A percentile compares a stretch with the other conserved stretches of the same genome.
These are phyloP conservation scores for Hydroisotoma schaefferi DNA, from an alignment of 2,888 invertebrate species.

Conservation along the genomic window DNA sequence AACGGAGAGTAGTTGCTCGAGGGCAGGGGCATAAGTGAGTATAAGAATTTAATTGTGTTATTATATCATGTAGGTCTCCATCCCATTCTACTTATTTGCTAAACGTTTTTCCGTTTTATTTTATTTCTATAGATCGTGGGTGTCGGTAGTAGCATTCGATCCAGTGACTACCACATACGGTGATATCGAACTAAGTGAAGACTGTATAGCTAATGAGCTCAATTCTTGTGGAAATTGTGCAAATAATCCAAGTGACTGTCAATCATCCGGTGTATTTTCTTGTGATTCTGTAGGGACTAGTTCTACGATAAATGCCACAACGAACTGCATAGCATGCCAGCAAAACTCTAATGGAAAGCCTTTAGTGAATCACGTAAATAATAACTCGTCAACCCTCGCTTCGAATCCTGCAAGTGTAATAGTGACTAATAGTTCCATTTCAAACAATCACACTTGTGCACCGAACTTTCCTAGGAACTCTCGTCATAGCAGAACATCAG, in stretches of 20 bases:
- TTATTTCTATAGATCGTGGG: conserved; percentile 72
- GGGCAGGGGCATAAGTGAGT: conserved; percentile 66
- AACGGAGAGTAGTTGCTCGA: conserved; percentile 90
- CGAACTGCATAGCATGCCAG: conserved; percentile 32
- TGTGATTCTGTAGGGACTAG: conserved; percentile 44
- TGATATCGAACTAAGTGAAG: conserved; percentile 56
- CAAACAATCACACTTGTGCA: conserved; percentile 20
- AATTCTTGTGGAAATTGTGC: conserved; percentile 28
- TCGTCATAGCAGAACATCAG: conserved; percentile 43
- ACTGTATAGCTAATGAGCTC: conserved; percentile 51
- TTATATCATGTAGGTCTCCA: conserved; percentile 9
- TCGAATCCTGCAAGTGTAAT: conserved; percentile 28
- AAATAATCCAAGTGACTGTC: conserved; percentile 40
- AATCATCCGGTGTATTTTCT: conserved; percentile 45
- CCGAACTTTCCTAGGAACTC: conserved; percentile 34
- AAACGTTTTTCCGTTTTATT: too few relatives aligned
- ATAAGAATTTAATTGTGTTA: not conserved
- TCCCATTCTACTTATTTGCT: too few relatives aligned
- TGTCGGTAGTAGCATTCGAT: conserved; percentile 93
- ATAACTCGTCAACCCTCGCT: conserved; percentile 35
- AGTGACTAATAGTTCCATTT: conserved; percentile 39
- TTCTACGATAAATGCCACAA: conserved; percentile 26
- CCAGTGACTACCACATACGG: conserved; percentile 74
- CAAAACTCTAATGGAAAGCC: conserved; percentile 25
- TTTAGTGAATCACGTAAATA: conserved; percentile 43